Evolutionary conservation across 2,797 vertebrate genomes (phyloP).

Genomic region (Danionella dracula): DNA sequence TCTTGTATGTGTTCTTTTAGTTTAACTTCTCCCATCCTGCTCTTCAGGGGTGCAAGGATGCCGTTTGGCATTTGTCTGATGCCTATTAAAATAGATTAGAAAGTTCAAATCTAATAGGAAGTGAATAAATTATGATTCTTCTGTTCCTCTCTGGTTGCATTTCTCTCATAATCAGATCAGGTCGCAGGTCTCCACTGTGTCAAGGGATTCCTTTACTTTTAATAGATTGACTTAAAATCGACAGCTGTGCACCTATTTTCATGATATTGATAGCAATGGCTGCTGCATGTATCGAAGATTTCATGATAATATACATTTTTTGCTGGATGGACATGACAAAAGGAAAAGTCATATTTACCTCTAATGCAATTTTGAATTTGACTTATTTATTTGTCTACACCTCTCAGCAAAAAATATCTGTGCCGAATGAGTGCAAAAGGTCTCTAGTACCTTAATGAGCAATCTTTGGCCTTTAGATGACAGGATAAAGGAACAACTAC

Average conservation of each 20-base stretch:
- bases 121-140: not conserved
- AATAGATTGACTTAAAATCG: too few relatives aligned
- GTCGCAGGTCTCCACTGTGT: not conserved
- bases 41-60: not conserved
- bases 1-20: not conserved
- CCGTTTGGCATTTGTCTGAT: not conserved
- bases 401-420: too few relatives aligned
- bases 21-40: not conserved
- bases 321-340: too few relatives aligned
- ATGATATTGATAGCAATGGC: too few relatives aligned
- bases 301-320: too few relatives aligned
- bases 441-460: not conserved
- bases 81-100: not conserved
- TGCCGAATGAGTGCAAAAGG: too few relatives aligned
- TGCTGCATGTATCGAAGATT: too few relatives aligned
- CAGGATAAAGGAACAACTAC: not conserved
- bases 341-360: too few relatives aligned
- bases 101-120: slow-evolving; percentile 8
- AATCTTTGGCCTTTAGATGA: not conserved
- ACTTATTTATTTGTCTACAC: too few relatives aligned
- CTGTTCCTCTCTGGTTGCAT: not conserved
- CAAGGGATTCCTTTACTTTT: not conserved
- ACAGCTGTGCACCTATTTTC: too few relatives aligned
- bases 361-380: too few relatives aligned
- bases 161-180: slow-evolving; percentile 6